A percentile compares a stretch with the other conserved stretches of the same genome.
Evolutionary conservation across 2,113 vertebrate species (phyloP).

Genomic region (Malurus cyaneus): DNA sequence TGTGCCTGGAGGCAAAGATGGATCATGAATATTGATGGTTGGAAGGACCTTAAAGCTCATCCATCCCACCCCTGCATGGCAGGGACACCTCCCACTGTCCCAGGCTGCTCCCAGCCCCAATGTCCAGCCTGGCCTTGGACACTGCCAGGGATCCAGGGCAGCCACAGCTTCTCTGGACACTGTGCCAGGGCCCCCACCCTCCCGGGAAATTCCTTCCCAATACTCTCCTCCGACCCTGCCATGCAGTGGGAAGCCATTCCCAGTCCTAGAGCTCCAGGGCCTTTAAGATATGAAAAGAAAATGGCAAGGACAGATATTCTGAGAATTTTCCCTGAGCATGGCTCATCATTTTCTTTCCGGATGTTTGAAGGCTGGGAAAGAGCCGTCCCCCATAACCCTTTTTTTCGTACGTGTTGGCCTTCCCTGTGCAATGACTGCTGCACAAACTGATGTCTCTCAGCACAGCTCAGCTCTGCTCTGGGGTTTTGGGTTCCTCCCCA

Average conservation of each 20-base stretch:
- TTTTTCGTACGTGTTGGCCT: background rate
- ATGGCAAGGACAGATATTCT: background rate
- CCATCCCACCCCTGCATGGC: fast-evolving
- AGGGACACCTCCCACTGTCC: too few relatives aligned
- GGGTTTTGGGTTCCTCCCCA: background rate
- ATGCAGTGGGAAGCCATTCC: background rate
- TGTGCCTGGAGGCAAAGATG: background rate
- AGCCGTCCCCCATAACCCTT: background rate
- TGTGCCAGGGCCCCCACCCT: too few relatives aligned
- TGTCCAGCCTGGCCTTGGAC: too few relatives aligned
- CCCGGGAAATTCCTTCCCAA: too few relatives aligned
- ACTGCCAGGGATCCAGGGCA: too few relatives aligned
- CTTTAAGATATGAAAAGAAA: background rate
- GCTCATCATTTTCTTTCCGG: background rate
- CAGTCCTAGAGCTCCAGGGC: background rate
- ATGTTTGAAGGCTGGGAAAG: background rate
- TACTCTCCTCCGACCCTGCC: too few relatives aligned
- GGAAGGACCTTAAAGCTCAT: background rate
- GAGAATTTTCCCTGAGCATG: background rate
- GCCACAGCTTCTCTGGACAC: too few relatives aligned
- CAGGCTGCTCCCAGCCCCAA: too few relatives aligned
- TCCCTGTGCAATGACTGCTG: background rate
- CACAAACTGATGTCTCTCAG: background rate
- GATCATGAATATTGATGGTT: too few relatives aligned
- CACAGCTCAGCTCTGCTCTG: background rate